Evolutionary conservation across 2,113 vertebrate genomes (phyloP), one percentile per base, ranked within the genome.

Genomic region (Cynopterus brachyotis): DNA sequence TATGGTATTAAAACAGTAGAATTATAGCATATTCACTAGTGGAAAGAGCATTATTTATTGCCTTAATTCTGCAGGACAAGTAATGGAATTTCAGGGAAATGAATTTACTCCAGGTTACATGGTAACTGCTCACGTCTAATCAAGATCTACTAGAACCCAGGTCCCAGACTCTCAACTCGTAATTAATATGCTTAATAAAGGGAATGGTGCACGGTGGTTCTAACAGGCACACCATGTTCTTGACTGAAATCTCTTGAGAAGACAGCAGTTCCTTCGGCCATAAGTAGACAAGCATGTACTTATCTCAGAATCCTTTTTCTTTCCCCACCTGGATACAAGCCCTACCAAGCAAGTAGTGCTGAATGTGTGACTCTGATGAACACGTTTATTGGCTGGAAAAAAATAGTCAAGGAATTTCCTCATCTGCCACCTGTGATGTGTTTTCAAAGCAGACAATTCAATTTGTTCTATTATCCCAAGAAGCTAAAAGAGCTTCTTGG

Each of bases 361-460:
- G 94, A 64, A 28, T 64, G 19, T 64, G 62, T 67, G 70, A 72
- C 80, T 95, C 76, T 89, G 90, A 95, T 55, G 79, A 92, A 76
- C 75, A 96, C 24, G 81, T 90, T 95, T 67, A 50, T 66, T 69
- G 66, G 17, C 66, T 88, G 79, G 79, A 84, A 95, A 88, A 76
- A 66, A 87, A n/a, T n/a, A 50, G n/a, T 92, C 64, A 81, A 75
- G n/a, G 69, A 57, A 86, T 96, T 94, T 97, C 82, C 42, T 96
- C 90, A 93, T 30, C 86, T 95, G 94, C 69, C 70, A 73, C 89
- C 92, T 94, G 87, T 59, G 59, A 96, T 95, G 70, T 94, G 66
- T 75, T 94, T 96, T 92, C 69, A 88, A 96, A 90, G 47, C 92
- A 96, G 40, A 59, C 53, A 64, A 96, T 87, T 96, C 86, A 96